Evolutionary conservation across 2,888 invertebrate species (phyloP).

Genomic region (Crioceris asparagi): DNA sequence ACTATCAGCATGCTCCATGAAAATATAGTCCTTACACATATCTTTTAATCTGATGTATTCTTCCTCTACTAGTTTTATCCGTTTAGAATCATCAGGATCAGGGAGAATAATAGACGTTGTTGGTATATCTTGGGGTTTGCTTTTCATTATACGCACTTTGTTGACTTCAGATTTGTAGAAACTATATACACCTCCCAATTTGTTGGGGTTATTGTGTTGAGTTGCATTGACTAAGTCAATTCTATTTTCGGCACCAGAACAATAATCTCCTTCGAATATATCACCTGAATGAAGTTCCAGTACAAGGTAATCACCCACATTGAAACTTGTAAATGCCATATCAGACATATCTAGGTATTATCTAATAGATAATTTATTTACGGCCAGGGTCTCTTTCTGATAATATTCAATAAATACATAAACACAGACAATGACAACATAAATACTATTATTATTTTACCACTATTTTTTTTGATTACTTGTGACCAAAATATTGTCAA

Average conservation of each 20-base stretch:
- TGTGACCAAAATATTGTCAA: too few species aligned
- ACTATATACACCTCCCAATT: slow-evolving; percentile 15
- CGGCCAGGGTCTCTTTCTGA: too few species aligned
- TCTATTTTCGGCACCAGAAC: slow-evolving; percentile 16
- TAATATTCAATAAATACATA: too few species aligned
- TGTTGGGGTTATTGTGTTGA: slow-evolving; percentile 20
- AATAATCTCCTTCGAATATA: slow-evolving; percentile 20
- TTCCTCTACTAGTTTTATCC: slow-evolving; percentile 17
- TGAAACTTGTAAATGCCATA: too few species aligned
- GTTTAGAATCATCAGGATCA: slow-evolving; percentile 4
- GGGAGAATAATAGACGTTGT: not conserved
- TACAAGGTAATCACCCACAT: slow-evolving; percentile 16
- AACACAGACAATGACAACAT: too few species aligned
- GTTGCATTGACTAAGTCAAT: slow-evolving; percentile 16
- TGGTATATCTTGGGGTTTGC: slow-evolving; percentile 9
- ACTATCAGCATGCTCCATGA: slow-evolving; percentile 18
- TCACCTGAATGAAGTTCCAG: slow-evolving; percentile 17
- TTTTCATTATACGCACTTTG: slow-evolving; percentile 12
- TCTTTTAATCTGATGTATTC: slow-evolving; percentile 20
- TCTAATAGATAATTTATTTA: too few species aligned
- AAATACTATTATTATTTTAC: too few species aligned
- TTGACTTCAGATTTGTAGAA: slow-evolving; percentile 20
- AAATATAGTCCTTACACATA: slow-evolving; percentile 15
- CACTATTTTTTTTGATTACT: too few species aligned
- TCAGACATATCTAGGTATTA: too few species aligned